Percentiles rank a stretch among this genome's conserved stretches.
These are phyloP conservation scores for Dryobotodes eremita DNA, from an alignment of 2,888 invertebrate genomes.

Conservation along the genomic window DNA sequence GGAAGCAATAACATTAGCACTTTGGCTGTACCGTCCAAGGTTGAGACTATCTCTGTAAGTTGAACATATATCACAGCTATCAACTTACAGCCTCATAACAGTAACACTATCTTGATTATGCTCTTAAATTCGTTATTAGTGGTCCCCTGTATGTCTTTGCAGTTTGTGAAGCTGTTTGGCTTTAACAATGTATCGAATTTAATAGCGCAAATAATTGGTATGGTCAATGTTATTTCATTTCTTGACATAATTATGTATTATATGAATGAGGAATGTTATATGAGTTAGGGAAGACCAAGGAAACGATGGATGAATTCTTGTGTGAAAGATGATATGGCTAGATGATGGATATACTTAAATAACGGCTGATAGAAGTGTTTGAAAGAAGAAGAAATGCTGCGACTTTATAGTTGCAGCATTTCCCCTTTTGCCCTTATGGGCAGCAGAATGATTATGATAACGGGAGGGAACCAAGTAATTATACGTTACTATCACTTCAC, in stretches of 20 bases:
- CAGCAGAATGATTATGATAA: not conserved
- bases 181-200: conserved; percentile 12
- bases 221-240: not conserved
- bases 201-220: not conserved
- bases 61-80: conserved; percentile 55
- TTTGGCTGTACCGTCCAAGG: conserved; percentile 66
- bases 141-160: conserved; percentile 34
- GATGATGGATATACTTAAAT: not conserved
- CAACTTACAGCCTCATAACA: conserved; percentile 37
- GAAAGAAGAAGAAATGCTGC: not conserved
- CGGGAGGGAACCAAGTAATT: not conserved
- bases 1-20: conserved; percentile 70
- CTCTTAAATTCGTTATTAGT: conserved; percentile 47
- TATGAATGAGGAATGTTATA: not conserved
- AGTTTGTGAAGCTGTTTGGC: conserved; percentile 8
- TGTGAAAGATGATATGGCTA: not conserved
- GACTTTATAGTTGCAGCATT: no score
- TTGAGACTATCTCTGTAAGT: conserved; percentile 54
- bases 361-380: not conserved
- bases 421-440: no score
- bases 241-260: not conserved
- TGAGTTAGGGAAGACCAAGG: not conserved
- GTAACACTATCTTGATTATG: conserved; percentile 46
- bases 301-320: not conserved
- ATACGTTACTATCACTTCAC: not conserved